Percentiles rank a stretch among this genome's conserved stretches.
Evolutionary conservation across 2,797 vertebrate genomes (phyloP).

Genomic region (Tadarida brasiliensis): DNA sequence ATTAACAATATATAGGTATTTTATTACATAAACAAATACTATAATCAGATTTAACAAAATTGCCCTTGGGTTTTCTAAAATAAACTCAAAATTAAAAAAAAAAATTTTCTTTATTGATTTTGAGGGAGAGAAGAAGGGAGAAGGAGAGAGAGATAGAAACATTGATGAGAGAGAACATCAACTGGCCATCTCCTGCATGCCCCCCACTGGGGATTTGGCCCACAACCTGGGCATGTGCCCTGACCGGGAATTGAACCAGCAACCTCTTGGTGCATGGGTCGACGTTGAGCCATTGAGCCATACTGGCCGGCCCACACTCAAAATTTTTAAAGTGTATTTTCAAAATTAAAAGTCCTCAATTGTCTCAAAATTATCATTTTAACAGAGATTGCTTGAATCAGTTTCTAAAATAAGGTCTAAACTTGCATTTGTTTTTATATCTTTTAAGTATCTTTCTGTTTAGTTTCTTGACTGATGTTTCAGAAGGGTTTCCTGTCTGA

Average conservation of each 20-base stretch:
- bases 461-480: not conserved
- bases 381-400: not conserved
- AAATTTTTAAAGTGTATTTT: not conserved
- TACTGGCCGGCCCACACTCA: not conserved
- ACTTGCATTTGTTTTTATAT: not conserved
- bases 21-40: constrained; percentile 24
- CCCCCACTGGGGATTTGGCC: no score
- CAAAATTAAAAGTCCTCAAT: constrained; percentile 16
- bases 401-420: not conserved
- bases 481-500: not conserved
- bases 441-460: not conserved
- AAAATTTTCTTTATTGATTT: no score
- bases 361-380: not conserved
- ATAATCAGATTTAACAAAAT: constrained; percentile 4
- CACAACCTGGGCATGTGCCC: no score
- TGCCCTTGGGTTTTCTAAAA: not conserved
- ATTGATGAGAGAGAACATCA: no score
- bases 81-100: not conserved
- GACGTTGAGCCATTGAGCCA: no score
- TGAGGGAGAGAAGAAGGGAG: no score
- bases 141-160: no score
- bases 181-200: no score
- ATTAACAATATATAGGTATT: not conserved
- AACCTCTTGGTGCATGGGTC: no score
- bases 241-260: no score